Evolutionary conservation across 2,797 vertebrate genomes (phyloP), one percentile per base, ranked within the genome.

Genomic region (Periophthalmus magnuspinnatus): DNA sequence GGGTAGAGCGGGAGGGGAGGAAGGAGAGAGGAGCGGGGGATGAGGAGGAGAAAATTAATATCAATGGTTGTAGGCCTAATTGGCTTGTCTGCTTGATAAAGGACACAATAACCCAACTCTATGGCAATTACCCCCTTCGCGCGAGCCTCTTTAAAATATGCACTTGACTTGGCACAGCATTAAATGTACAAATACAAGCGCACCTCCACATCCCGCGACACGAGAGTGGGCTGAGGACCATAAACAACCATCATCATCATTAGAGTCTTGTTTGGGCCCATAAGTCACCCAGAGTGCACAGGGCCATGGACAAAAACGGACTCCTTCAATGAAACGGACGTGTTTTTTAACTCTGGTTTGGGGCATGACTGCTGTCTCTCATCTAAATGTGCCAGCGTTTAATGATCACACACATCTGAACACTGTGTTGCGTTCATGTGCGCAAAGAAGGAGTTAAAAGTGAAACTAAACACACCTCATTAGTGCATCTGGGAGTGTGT

Each of bases 11-110:
- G 6, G 32, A 36, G 54, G 28, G 16, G 28, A 16, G 56, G 22
- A 10, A 33, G 41, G 41, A 4, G 13, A 45, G 58, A 36, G 17
- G 33, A 36, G 32, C 19, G 32, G 68, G 72, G 58, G 55, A 69
- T 68, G 75, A 66, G 73, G 72, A 64, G 74, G 65, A 69, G 74
- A 21, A 84, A 86, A 90, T 90, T 83, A 85, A 90, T 91, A 92
- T 89, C 84, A 84, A 86, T 89, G 81, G 83, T 80, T 78, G 71
- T 76, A 78, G 32, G 84, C 78, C 75, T 90, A 91, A 90, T 89
- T 91, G 86, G 86, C 86, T 85, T 90, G 88, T 89, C 86, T 83
- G 77, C 79, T 79, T 88, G 89, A 90, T 89, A 84, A 85, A 90
- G 81, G 81, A 83, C 85, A 89, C 81, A 86, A 86, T 86, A 85